Percentiles rank a stretch among this genome's conserved stretches.
Conservation (phyloP, 2,797 vertebrate species). For the Cyclura pinguis region DNA sequence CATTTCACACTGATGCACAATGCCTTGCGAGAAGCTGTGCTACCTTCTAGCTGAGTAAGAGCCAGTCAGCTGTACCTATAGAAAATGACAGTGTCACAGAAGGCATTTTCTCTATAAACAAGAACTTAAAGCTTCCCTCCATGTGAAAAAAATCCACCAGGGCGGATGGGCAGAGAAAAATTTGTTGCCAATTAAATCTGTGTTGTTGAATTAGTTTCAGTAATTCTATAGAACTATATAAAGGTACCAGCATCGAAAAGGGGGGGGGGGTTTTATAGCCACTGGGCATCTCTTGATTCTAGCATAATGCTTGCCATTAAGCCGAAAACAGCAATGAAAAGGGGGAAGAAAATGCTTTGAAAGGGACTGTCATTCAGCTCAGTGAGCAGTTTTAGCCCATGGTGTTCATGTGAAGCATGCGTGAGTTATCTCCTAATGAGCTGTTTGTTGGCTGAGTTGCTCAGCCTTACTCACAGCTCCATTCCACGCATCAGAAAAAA, state of each 20-base stretch:
- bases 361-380: background rate
- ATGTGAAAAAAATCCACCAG: background rate
- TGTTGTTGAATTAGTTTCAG: background rate
- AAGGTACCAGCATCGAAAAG: no score
- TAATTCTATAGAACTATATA: background rate
- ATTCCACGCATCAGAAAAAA: background rate
- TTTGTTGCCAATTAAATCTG: background rate
- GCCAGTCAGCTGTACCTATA: background rate
- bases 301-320: constrained; percentile 1
- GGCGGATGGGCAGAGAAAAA: background rate
- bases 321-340: constrained; percentile 7
- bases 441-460: background rate
- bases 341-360: background rate
- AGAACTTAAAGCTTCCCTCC: background rate
- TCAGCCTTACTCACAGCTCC: background rate
- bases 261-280: background rate
- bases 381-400: constrained; percentile 1
- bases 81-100: background rate
- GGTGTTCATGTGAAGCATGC: constrained; percentile 5
- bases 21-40: background rate
- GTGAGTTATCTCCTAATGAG: constrained; percentile 4
- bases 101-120: background rate
- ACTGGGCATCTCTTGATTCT: background rate
- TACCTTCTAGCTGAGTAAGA: background rate
- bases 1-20: background rate